phyloP scores from a whole-genome alignment of 2,113 vertebrate species.

The Syngnathus scovelli region DNA sequence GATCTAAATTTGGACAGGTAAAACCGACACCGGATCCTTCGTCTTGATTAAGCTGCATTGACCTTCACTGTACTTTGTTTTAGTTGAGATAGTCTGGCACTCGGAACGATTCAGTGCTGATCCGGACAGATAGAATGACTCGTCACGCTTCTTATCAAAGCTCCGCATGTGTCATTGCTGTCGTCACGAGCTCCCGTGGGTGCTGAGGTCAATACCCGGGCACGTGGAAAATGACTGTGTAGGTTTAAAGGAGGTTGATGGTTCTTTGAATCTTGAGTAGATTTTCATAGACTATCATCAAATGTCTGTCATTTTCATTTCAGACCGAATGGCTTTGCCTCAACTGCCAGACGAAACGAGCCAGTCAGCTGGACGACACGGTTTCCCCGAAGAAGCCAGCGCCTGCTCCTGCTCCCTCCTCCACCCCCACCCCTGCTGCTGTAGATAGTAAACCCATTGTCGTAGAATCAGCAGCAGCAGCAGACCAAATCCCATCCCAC shows the following conservation, averaged over 20 bases:
- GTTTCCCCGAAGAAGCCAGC: slow-evolving; percentile 64
- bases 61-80: slow-evolving; percentile 33
- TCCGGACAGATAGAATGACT: slow-evolving; percentile 14
- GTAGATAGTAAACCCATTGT: slow-evolving; percentile 66
- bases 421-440: slow-evolving; percentile 48
- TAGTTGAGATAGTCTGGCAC: slow-evolving; percentile 2
- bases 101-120: background rate
- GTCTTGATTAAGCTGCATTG: slow-evolving; percentile 35
- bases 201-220: slow-evolving; percentile 8
- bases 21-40: slow-evolving; percentile 25
- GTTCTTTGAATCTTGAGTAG: slow-evolving; percentile 27
- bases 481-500: slow-evolving; percentile 44
- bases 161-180: slow-evolving; percentile 8
- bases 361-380: slow-evolving; percentile 82
- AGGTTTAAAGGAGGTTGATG: slow-evolving; percentile 11
- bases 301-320: slow-evolving; percentile 35
- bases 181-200: slow-evolving; percentile 18
- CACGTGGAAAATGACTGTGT: slow-evolving; percentile 17
- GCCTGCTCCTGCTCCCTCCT: slow-evolving; percentile 44
- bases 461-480: slow-evolving; percentile 42
- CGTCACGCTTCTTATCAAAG: slow-evolving; percentile 13
- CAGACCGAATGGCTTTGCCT: slow-evolving; percentile 98
- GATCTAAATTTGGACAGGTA: slow-evolving; percentile 42
- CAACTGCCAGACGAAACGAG: slow-evolving; percentile 94
- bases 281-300: background rate